Evolutionary conservation across 2,888 invertebrate species (phyloP).

Genomic region (Eupithecia dodoneata): DNA sequence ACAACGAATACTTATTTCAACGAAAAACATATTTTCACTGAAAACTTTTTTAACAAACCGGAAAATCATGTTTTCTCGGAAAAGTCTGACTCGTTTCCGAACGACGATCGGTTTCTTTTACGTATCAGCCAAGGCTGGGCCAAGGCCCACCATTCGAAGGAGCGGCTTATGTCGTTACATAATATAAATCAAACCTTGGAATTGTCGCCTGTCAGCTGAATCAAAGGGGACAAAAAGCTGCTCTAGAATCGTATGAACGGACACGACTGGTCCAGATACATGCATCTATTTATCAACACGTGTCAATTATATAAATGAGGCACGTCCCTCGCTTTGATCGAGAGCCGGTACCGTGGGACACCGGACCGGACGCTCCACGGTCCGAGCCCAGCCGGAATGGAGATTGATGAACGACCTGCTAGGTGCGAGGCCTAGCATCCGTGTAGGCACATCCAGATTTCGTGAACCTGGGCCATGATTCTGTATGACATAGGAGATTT

Average conservation of each 20-base stretch:
- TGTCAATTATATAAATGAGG: slow-evolving; percentile 75
- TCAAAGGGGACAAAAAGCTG: slow-evolving; percentile 43
- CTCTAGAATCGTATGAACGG: slow-evolving; percentile 42
- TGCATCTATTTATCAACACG: slow-evolving; percentile 64
- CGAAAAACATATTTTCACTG: background rate
- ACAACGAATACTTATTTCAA: background rate
- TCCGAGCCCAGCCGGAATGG: slow-evolving; percentile 20
- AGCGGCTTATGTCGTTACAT: slow-evolving; percentile 14
- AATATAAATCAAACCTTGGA: slow-evolving; percentile 43
- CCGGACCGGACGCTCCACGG: slow-evolving; percentile 29
- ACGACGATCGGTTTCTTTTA: slow-evolving; percentile 1
- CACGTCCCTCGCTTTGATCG: slow-evolving; percentile 61
- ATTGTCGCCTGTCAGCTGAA: slow-evolving; percentile 46
- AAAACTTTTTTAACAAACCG: background rate
- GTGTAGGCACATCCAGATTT: background rate
- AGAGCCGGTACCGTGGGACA: slow-evolving; percentile 61
- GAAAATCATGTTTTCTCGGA: slow-evolving; percentile 6
- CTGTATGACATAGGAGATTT: too few species aligned
- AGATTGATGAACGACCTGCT: slow-evolving; percentile 14
- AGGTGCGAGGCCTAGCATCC: slow-evolving; percentile 7
- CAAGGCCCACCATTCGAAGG: slow-evolving; percentile 18
- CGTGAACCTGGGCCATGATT: too few species aligned
- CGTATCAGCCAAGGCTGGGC: slow-evolving; percentile 16
- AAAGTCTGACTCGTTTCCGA: background rate
- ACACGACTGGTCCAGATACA: slow-evolving; percentile 57